These are phyloP conservation scores for Parnassius mnemosyne DNA, from an alignment of 2,888 invertebrate genomes.

Conservation along the genomic window DNA sequence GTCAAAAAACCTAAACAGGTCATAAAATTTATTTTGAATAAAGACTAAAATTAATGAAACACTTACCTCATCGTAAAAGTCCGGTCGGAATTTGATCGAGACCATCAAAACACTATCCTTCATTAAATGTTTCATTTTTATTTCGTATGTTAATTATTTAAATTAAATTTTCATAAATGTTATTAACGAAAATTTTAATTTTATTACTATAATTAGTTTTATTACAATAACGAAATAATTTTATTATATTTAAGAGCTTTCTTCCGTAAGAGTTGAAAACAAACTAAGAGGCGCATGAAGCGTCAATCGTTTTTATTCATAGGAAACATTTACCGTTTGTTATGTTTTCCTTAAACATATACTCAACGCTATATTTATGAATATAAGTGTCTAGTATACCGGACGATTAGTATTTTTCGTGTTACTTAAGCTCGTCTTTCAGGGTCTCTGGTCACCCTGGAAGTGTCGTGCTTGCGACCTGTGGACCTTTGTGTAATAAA, in stretches of 20 bases:
- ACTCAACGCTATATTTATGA: conserved; percentile 9
- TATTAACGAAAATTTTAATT: too few species aligned
- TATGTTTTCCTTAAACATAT: conserved; percentile 21
- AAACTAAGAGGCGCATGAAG: conserved; percentile 16
- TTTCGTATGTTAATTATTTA: background rate
- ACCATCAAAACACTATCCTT: conserved; percentile 30
- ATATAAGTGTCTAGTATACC: background rate
- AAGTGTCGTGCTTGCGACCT: too few species aligned
- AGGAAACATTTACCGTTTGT: conserved; percentile 6
- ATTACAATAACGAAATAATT: background rate
- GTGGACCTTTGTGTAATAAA: too few species aligned
- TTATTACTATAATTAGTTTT: background rate
- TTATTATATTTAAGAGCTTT: conserved; percentile 15
- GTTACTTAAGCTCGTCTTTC: too few species aligned
- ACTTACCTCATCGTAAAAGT: conserved; percentile 31
- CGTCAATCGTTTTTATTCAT: conserved; percentile 25
- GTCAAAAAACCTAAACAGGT: too few species aligned
- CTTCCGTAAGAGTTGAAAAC: conserved; percentile 12
- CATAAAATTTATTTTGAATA: background rate
- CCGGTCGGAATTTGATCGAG: conserved; percentile 32
- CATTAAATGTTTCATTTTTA: conserved; percentile 28
- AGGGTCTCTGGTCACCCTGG: too few species aligned
- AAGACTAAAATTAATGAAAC: conserved; percentile 3
- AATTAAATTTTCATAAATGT: too few species aligned
- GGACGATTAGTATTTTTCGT: background rate